Evolutionary conservation across 2,113 vertebrate genomes (phyloP).

Genomic region (Sinocyclocheilus grahami): DNA sequence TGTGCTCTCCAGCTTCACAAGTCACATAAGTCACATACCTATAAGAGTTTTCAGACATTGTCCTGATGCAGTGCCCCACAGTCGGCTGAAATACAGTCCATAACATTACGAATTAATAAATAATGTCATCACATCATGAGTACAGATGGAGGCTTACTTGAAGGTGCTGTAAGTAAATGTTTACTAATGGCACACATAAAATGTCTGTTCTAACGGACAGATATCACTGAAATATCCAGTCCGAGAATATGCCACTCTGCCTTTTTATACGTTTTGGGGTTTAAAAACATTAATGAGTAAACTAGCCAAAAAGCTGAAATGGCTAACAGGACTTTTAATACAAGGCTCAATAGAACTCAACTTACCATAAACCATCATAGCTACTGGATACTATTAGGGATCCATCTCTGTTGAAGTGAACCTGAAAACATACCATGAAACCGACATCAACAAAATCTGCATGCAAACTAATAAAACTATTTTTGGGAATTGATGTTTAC

Average conservation of each 20-base stretch:
- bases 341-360: slow-evolving; percentile 1
- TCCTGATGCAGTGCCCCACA: no score
- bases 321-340: no score
- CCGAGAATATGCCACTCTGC: no score
- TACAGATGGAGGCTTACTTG: neutral
- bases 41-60: slow-evolving; percentile 98
- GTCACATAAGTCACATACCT: slow-evolving; percentile 75
- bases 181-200: neutral
- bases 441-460: no score
- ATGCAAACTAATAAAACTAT: neutral
- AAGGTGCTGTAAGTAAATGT: neutral
- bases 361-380: slow-evolving; percentile 97
- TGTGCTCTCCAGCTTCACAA: neutral
- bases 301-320: no score
- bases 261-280: no score
- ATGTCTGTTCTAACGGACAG: no score
- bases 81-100: slow-evolving; percentile 74
- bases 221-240: no score
- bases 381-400: slow-evolving; percentile 98
- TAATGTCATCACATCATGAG: no score
- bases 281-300: no score
- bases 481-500: slow-evolving; percentile 74
- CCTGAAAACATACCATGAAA: slow-evolving; percentile 70
- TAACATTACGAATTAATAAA: neutral
- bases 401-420: slow-evolving; percentile 97